phyloP scores from a whole-genome alignment of 2,888 invertebrate genomes.

The Dasypogon diadema region DNA sequence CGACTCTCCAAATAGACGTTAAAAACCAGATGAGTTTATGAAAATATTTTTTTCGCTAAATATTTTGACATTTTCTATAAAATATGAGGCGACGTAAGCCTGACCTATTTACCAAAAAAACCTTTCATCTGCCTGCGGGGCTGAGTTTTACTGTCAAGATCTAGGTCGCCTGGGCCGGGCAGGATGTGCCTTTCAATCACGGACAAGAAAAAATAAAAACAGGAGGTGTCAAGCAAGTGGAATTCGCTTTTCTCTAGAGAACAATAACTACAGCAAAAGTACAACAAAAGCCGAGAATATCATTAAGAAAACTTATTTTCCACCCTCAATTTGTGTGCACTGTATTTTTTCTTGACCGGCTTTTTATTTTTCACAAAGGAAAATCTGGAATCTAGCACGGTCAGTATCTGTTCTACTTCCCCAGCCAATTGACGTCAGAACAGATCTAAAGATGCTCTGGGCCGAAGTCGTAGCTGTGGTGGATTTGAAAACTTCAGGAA shows the following conservation, averaged over 20 bases:
- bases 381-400: constrained; percentile 10
- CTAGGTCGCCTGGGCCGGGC: background rate
- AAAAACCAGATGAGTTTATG: constrained; percentile 2
- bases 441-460: background rate
- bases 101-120: constrained; percentile 7
- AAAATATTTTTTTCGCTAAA: constrained; percentile 13
- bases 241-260: background rate
- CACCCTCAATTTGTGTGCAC: no score
- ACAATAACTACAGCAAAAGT: background rate
- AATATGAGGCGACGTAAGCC: constrained; percentile 8
- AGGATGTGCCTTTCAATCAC: background rate
- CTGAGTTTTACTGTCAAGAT: background rate
- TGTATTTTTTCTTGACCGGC: background rate
- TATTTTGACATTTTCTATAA: constrained; percentile 22
- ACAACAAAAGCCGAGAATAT: background rate
- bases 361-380: background rate
- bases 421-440: constrained; percentile 19
- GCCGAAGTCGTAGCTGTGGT: background rate
- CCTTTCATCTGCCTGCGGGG: constrained; percentile 42
- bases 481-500: constrained; percentile 6
- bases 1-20: background rate
- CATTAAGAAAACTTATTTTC: background rate
- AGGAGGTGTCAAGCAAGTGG: background rate
- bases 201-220: background rate
- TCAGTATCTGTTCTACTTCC: constrained; percentile 17